Base-by-base conservation (phyloP, 37 sponge, comb jelly and placozoan genomes). In the Eunapius fragilis region DNA sequence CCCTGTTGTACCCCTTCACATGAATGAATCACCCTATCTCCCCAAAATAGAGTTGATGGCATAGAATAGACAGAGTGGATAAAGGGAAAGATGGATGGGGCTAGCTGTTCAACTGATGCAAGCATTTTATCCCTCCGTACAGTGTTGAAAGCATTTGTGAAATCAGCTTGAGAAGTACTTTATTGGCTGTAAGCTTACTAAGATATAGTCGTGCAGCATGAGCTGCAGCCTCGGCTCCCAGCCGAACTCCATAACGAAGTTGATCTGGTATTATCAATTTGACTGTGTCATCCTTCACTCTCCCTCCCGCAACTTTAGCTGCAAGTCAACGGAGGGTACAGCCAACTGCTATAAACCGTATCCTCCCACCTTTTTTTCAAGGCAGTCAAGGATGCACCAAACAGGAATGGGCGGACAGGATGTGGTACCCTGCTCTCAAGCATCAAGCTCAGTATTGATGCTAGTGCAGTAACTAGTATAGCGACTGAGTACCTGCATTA, bases 261-360 rank as follows among this genome's bases (percentile, higher is more conserved):
- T 34, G 36, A 35, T 76, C 45, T 36, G 24, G 76, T 23, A 72
- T 30, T 72, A 33, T 10, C 28, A 33, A 17, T 72, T 72, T 72
- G 28, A 72, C 73, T 72, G 73, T 17, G 25, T 32, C 31, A 33
- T 12, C 13, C 73, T 72, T 72, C 31, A 72, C 31, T 72, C 31
- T 72, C 31, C 31, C 73, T 32, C 31, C 73, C 25, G 31, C 87
- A 13, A 32, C 17, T 33, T 89, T 89, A 67, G 90, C 80, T 4
- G 58, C 90, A 37, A 89, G 75, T 3, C 81, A 68, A 0, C 85
- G 80, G 17, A 89, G 69, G 67, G 85, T 80, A 25, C 78, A 27
- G 9, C 85, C 90, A 37, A 89, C 82, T 34, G 90, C 90, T 37
- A 89, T 89, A 30, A 85, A 81, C 23, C 85, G 72, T 14, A 89